These are phyloP conservation scores for Trichosurus vulpecula DNA, from an alignment of 2,797 vertebrate genomes.

Conservation along the genomic window DNA sequence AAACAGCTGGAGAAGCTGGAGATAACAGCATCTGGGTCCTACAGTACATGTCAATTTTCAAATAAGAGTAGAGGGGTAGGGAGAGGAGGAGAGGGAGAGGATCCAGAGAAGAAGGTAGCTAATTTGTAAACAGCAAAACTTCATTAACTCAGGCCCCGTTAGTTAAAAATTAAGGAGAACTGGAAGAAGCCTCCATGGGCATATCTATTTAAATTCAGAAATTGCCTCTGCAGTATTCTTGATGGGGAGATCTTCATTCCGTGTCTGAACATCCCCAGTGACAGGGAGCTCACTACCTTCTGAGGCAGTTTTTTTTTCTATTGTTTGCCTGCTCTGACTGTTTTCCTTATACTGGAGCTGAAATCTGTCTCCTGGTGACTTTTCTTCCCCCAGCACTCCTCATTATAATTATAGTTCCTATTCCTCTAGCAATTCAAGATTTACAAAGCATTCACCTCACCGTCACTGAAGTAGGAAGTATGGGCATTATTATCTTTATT, in stretches of 20 bases:
- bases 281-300: neutral
- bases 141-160: neutral
- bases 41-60: neutral
- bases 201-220: neutral
- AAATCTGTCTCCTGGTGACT: neutral
- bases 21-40: neutral
- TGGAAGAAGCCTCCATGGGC: neutral
- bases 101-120: neutral
- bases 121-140: neutral
- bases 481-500: neutral
- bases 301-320: neutral
- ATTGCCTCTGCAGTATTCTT: neutral
- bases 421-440: neutral
- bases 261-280: neutral
- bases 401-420: neutral
- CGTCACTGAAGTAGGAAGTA: neutral
- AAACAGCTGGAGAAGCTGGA: neutral
- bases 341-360: neutral
- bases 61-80: neutral
- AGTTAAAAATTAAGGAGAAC: neutral
- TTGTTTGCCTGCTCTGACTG: neutral
- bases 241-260: neutral
- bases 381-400: neutral
- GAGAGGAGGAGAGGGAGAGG: too few relatives aligned
- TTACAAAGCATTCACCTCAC: neutral